Evolutionary conservation across 23 tunicate genomes (phyloP), one percentile per base, ranked within the genome.

Genomic region (Corella eumyota): DNA sequence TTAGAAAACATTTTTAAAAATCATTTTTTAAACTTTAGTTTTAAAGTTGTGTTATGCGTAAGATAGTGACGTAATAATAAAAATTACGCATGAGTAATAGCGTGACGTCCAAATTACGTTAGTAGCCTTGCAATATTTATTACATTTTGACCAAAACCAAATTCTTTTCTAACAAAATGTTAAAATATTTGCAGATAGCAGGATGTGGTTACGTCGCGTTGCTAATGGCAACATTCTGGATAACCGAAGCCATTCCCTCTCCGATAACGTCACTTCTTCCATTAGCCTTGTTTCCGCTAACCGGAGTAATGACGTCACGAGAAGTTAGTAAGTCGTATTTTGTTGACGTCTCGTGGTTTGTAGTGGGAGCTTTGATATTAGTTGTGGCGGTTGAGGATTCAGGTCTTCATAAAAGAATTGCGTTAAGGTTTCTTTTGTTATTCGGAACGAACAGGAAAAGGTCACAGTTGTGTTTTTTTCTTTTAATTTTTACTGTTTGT

Each of bases 211-310:
- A 74, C 68, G 38, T 40, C 55, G 67, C 74, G 4, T 7, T 69
- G 0, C 22, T 81, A 35, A 90, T 90, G 97, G 97, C 97, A 21
- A 48, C 81, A 25, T 90, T 73, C 47, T 90, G 97, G 97, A 68
- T 90, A 17, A 80, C 78, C 4, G 97, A 90, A 45, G 81, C 70
- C 2, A 49, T 90, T 13, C 97, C 97, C 2, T 69, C 81, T 3
- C 67, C 91, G 1, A 70, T 81, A 15, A 90, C 97, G 21, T 66
- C 97, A 9, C 56, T 90, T 29, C 53, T 80, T 0, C 97, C 97
- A 9, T 40, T 81, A 9, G 76, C 81, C 25, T 37, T 90, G 0
- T 90, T 81, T 40, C 97, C 97, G 4, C 4, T 90, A 45, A 55
- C 55, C 26, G 97, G 97, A 2, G 62, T 90, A 25, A 35, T 74